A percentile compares a stretch with the other conserved stretches of the same genome.
Conservation (phyloP, 2,888 invertebrate species). For the Malthinus flaveolus region DNA sequence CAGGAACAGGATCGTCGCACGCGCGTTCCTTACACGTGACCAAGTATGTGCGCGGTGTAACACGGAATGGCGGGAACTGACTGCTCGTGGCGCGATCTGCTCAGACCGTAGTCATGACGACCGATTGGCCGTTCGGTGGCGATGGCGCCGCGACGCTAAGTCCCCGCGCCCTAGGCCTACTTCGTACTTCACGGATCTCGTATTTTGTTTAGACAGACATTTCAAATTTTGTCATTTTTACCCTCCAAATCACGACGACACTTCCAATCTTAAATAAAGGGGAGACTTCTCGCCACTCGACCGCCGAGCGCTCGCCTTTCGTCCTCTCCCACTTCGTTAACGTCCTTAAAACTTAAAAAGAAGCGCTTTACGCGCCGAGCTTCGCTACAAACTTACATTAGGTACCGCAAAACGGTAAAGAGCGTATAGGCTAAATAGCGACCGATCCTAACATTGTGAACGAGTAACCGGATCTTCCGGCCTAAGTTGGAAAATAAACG, state of each 20-base stretch:
- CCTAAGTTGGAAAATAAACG: too few relatives aligned
- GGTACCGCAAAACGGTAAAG: too few relatives aligned
- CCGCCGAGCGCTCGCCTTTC: too few relatives aligned
- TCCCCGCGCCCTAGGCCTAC: constrained; percentile 37
- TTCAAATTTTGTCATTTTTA: constrained; percentile 19
- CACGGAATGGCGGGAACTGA: constrained; percentile 53
- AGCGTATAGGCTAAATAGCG: too few relatives aligned
- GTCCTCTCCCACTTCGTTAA: too few relatives aligned
- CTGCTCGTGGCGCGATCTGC: constrained; percentile 43
- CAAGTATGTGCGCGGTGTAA: constrained; percentile 55
- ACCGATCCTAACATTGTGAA: too few relatives aligned
- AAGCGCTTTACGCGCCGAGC: too few relatives aligned
- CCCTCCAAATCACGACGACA: constrained; percentile 8
- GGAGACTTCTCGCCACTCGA: too few relatives aligned
- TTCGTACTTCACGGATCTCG: constrained; percentile 29
- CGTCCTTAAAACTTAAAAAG: too few relatives aligned
- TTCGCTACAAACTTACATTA: too few relatives aligned
- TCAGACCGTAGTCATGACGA: constrained; percentile 53
- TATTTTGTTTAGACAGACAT: constrained; percentile 29
- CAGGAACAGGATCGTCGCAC: constrained; percentile 49
- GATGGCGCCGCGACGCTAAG: constrained; percentile 53
- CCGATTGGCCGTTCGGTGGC: constrained; percentile 50
- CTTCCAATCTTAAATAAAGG: constrained; percentile 6
- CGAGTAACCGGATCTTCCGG: too few relatives aligned
- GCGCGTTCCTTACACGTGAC: constrained; percentile 49